Evolutionary conservation across 2,113 vertebrate genomes (phyloP), one percentile per base, ranked within the genome.

Genomic region (Larimichthys crocea): DNA sequence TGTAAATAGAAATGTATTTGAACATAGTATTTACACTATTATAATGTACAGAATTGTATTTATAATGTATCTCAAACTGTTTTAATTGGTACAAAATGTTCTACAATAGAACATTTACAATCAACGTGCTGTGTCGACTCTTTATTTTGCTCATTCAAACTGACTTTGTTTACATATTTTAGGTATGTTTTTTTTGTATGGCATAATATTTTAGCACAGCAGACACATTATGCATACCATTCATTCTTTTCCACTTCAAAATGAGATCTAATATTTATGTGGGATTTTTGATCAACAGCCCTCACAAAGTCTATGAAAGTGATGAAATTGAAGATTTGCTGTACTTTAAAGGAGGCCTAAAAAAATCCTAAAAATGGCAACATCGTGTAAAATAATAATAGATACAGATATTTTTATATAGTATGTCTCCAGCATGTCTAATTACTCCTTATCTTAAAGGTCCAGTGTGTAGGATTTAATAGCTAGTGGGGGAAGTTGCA

Each of bases 21-120:
- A 96, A 95, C 94, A 94, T 97, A 92, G 89, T 95, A 95, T 97
- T 97, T 96, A 92, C 94, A 94, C 91, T 96, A 96, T 95, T 96
- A 96, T 95, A 94, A 94, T 98, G 97, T 99, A 97, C 96, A 97
- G 95, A 96, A 95, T 94, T 98, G 97, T 99, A 99, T 98, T 99
- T 99, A 99, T 98, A 96, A 94, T 94, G 93, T 94, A 95, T 95
- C 94, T 93, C 94, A 92, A 93, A 93, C 93, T 96, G 96, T 98
- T 97, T 96, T 96, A 96, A 96, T 96, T 96, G 96, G 95, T 97
- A 97, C 96, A 96, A 94, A 92, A 96, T 97, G 96, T 97, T 95
- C 96, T 96, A 97, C 96, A 98, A 97, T 97, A 98, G 94, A 97
- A 93, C 91, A 94, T 97, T 96, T 96, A 95, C 94, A 92, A 87